phyloP scores from a whole-genome alignment of 2,888 invertebrate species.

The Callyntrura guangdongensis region DNA sequence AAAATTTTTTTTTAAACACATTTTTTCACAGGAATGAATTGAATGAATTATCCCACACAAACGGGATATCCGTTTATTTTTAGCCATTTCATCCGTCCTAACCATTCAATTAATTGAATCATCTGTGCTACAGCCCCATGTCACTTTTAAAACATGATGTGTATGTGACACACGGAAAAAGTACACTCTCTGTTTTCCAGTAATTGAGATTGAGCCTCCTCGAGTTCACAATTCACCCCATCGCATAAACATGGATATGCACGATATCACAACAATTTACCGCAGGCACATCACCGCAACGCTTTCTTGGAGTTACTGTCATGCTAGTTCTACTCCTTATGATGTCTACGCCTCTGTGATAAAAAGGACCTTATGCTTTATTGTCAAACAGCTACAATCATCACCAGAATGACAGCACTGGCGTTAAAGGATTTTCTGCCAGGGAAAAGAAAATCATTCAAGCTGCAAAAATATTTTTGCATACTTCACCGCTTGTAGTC shows the following conservation, averaged over 20 bases:
- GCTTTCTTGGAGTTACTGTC: constrained; percentile 9
- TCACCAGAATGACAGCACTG: neutral
- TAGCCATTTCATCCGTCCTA: too few relatives aligned
- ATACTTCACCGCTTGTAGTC: constrained; percentile 48
- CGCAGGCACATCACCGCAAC: neutral
- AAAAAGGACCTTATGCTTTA: constrained; percentile 46
- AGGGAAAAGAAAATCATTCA: constrained; percentile 54
- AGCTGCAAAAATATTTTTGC: constrained; percentile 59
- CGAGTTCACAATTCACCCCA: neutral
- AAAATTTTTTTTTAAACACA: too few relatives aligned
- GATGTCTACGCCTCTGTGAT: constrained; percentile 33
- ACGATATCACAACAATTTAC: constrained; percentile 7
- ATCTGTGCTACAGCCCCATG: too few relatives aligned
- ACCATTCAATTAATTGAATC: too few relatives aligned
- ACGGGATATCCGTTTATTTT: too few relatives aligned
- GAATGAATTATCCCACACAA: too few relatives aligned
- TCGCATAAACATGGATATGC: neutral
- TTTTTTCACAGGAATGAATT: too few relatives aligned
- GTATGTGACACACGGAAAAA: too few relatives aligned
- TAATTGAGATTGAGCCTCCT: constrained; percentile 44
- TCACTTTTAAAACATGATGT: too few relatives aligned
- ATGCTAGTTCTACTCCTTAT: constrained; percentile 29
- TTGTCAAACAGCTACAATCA: constrained; percentile 29
- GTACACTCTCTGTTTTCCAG: constrained; percentile 16
- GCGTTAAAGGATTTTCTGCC: constrained; percentile 12